Evolutionary conservation across 2,888 invertebrate species (phyloP), one percentile per base, ranked within the genome.

Genomic region (Drosophila subsilvestris): DNA sequence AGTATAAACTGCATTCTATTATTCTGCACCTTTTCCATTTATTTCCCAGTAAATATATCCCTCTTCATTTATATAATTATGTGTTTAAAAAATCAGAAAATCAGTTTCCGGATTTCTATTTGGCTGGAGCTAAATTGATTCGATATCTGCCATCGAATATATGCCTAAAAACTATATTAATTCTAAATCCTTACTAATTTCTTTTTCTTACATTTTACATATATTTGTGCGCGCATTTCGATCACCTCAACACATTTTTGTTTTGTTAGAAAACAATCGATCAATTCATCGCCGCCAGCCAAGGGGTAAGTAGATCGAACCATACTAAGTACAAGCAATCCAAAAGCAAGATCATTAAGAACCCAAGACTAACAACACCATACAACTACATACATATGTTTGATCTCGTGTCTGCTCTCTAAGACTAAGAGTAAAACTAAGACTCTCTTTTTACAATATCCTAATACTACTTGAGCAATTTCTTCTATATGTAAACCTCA

Each of bases 171-270:
- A 14, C 61, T 25, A 61, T 20, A 29, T 10, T 48, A 22, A 37
- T 42, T 17, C 10, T 17, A 42, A 27, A 71, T 68, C 75, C 75
- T 80, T 75, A 88, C 89, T 88, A 88, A 86, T 82, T 89, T 80
- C 42, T 89, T 78, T 85, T 86, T 85, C 82, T 84, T 86, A 85
- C 89, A 89, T 88, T 88, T 85, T 62, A 74, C 87, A 86, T 85
- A 86, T 85, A 55, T 27, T 65, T 57, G 68, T 80, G 78, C 79
- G 87, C 63, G 85, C 89, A 85, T 85, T 84, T 79, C 55, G 88
- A 69, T 87, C 81, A 82, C 82, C 81, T 55, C 75, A 85, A 81
- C 37, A 49, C 25, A 45, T 85, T 81, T 82, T 79, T 81, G 80
- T 88, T 85, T 87, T 65, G 53, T 75, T 89, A 85, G 85, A 89